Evolutionary conservation across 2,113 vertebrate genomes (phyloP).

Genomic region (Mirounga angustirostris): DNA sequence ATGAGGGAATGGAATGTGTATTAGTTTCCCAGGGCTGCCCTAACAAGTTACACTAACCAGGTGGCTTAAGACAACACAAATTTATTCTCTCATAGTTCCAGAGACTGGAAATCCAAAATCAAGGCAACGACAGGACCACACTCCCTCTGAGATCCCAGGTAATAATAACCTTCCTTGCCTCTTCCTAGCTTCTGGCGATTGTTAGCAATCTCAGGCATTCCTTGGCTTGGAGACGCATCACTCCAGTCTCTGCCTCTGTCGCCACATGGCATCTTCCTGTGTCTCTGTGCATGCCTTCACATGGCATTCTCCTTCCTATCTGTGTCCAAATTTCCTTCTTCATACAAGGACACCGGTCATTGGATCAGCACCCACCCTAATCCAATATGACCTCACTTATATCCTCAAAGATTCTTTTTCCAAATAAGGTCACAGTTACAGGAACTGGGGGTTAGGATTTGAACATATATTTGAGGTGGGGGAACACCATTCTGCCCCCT

Average conservation of each 20-base stretch:
- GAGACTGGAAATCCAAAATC: background rate
- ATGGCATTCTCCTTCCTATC: background rate
- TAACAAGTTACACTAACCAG: background rate
- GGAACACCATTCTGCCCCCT: background rate
- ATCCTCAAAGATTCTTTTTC: background rate
- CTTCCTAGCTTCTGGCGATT: background rate
- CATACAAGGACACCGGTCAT: background rate
- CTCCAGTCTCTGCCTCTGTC: background rate
- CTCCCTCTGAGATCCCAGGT: background rate
- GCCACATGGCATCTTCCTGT: background rate
- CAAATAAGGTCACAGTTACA: slow-evolving; percentile 38
- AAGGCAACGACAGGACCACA: background rate
- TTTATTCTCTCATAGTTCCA: background rate
- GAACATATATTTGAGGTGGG: background rate
- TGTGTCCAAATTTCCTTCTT: slow-evolving; percentile 6
- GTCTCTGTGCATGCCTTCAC: background rate
- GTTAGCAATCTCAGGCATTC: background rate
- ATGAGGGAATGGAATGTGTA: background rate
- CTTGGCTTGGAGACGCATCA: background rate
- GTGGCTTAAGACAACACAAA: background rate
- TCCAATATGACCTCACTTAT: background rate
- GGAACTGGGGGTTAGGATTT: background rate
- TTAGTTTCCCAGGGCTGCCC: background rate
- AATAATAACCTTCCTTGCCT: background rate
- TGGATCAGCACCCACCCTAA: background rate